A percentile compares a stretch with the other conserved stretches of the same genome.
Conservation (phyloP, 2,797 vertebrate species). For the Amniataba percoides region DNA sequence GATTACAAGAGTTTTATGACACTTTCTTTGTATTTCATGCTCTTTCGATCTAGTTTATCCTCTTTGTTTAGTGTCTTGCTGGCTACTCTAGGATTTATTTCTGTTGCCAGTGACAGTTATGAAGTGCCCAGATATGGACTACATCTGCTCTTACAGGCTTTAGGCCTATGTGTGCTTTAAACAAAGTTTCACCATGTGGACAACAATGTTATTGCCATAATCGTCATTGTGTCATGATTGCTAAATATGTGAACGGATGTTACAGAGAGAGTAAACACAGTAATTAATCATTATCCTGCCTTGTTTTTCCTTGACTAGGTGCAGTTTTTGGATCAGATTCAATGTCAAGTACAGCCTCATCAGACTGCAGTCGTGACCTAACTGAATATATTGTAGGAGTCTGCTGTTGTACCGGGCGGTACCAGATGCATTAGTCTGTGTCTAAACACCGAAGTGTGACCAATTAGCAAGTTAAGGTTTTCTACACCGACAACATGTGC, state of each 20-base stretch:
- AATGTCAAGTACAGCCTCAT: slow-evolving; percentile 20
- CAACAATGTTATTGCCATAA: not conserved
- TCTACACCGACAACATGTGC: slow-evolving; percentile 50
- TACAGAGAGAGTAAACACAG: slow-evolving; percentile 5
- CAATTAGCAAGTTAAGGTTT: slow-evolving; percentile 70
- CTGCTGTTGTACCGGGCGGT: slow-evolving; percentile 39
- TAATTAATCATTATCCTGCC: slow-evolving; percentile 27
- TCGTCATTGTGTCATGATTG: not conserved
- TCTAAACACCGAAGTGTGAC: slow-evolving; percentile 68
- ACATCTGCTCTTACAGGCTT: not conserved
- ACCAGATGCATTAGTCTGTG: slow-evolving; percentile 52
- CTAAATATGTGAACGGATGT: slow-evolving; percentile 5
- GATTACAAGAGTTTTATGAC: not conserved
- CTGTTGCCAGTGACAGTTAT: not conserved
- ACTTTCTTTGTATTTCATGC: not conserved
- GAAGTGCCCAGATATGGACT: not conserved
- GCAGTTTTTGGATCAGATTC: slow-evolving; percentile 10
- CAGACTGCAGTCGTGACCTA: slow-evolving; percentile 13
- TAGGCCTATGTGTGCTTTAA: not conserved
- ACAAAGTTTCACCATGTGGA: not conserved
- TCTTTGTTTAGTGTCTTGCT: not conserved
- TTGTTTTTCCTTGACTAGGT: slow-evolving; percentile 7
- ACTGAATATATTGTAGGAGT: slow-evolving; percentile 36
- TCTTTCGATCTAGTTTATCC: not conserved
- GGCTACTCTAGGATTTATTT: not conserved